Conservation (phyloP, 2,113 vertebrate species). For the Carollia perspicillata region DNA sequence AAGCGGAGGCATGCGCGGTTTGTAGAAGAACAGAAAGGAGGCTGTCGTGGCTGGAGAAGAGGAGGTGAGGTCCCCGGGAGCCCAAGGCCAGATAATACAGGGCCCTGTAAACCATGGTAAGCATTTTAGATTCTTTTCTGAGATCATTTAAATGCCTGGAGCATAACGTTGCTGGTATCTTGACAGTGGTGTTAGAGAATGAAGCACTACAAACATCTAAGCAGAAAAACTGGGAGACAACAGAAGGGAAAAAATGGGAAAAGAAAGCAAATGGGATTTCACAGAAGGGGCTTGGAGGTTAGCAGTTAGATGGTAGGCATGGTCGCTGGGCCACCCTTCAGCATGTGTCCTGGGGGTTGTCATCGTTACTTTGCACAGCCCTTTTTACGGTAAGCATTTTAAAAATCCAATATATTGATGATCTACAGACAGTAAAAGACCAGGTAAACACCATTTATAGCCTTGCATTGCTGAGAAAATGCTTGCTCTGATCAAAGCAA, state of each 20-base stretch:
- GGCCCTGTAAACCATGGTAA: not conserved
- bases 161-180: not conserved
- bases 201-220: not conserved
- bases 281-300: not conserved
- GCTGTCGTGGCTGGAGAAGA: not conserved
- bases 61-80: not conserved
- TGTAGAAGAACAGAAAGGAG: not conserved
- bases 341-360: not conserved
- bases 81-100: not conserved
- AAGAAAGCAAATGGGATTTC: not conserved
- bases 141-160: not conserved
- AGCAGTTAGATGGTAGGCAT: not conserved
- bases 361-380: not conserved
- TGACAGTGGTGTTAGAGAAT: not conserved
- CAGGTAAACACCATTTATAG: not conserved
- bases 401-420: conserved; percentile 54
- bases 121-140: not conserved
- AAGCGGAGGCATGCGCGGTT: not conserved
- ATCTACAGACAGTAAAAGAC: not conserved
- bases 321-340: not conserved
- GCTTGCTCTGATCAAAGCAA: conserved; percentile 30
- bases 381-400: not conserved
- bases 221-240: not conserved
- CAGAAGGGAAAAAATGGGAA: not conserved
- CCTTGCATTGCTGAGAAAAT: conserved; percentile 8